These are phyloP conservation scores for Sarcoramphus papa DNA, from an alignment of 2,797 vertebrate genomes.

Conservation along the genomic window DNA sequence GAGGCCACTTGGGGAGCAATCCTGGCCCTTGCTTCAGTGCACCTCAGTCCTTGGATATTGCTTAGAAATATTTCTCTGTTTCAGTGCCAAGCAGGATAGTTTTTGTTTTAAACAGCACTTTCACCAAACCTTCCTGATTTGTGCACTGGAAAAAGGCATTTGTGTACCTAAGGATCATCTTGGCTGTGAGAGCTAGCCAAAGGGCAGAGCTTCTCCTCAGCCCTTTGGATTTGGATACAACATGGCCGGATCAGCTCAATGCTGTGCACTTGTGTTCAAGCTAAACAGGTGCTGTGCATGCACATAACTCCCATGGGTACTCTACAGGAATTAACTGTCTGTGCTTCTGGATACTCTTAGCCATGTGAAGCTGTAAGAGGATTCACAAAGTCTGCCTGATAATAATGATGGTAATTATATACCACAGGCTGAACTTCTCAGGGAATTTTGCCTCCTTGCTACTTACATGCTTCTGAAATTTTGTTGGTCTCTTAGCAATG, in stretches of 20 bases:
- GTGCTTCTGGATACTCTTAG: neutral
- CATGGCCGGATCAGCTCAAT: rapidly evolving
- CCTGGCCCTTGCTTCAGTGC: neutral
- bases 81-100: neutral
- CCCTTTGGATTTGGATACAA: neutral
- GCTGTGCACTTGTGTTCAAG: neutral
- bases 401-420: neutral
- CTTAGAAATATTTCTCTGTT: neutral
- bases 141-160: neutral
- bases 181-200: neutral
- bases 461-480: neutral
- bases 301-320: rapidly evolving
- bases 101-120: neutral
- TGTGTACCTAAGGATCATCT: neutral
- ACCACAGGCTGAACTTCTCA: neutral
- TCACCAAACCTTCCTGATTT: neutral
- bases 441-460: neutral
- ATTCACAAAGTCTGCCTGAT: neutral
- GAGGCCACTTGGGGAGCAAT: neutral
- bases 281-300: neutral
- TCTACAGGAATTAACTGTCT: neutral
- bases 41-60: neutral
- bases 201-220: neutral
- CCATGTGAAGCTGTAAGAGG: neutral
- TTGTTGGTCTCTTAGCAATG: neutral